A percentile compares a stretch with the other conserved stretches of the same genome.
These are phyloP conservation scores for Scaptomyza parva DNA, from an alignment of 2,888 invertebrate species.

Conservation along the genomic window DNA sequence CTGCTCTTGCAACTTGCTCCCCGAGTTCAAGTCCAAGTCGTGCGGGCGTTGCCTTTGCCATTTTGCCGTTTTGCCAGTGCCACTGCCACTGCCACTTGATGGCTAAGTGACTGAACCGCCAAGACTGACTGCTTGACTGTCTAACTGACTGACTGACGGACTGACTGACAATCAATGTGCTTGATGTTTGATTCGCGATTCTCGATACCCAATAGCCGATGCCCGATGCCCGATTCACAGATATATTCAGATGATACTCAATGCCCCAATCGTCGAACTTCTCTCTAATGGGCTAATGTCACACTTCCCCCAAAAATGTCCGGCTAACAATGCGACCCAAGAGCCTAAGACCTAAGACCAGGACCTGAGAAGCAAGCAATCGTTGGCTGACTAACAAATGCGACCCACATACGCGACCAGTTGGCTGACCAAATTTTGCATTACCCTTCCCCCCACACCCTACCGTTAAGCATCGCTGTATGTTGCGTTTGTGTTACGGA, in stretches of 20 bases:
- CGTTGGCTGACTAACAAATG: conserved; percentile 65
- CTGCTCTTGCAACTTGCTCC: conserved; percentile 31
- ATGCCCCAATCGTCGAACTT: conserved; percentile 48
- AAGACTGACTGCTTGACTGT: conserved; percentile 50
- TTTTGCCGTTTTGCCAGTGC: conserved; percentile 29
- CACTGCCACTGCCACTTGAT: conserved; percentile 53
- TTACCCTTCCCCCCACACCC: conserved; percentile 5
- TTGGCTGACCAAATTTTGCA: conserved; percentile 76
- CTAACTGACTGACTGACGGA: conserved; percentile 39
- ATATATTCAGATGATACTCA: background rate
- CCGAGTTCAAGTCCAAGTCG: conserved; percentile 60
- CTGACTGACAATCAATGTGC: conserved; percentile 71
- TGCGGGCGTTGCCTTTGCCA: conserved; percentile 75
- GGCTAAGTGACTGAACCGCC: conserved; percentile 61
- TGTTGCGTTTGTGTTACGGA: conserved; percentile 53
- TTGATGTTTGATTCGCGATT: conserved; percentile 49
- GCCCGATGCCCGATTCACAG: conserved; percentile 14
- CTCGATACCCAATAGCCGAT: conserved; percentile 49
- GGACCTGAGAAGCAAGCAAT: conserved; percentile 18
- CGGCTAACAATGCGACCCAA: conserved; percentile 54
- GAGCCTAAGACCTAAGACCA: conserved; percentile 10
- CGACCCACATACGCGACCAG: conserved; percentile 78
- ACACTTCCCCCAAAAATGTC: conserved; percentile 66
- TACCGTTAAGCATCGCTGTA: conserved; percentile 3
- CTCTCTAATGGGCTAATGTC: conserved; percentile 78